Percentiles rank a stretch among this genome's conserved stretches.
Evolutionary conservation across 2,113 vertebrate genomes (phyloP).

Genomic region (Girardinichthys multiradiatus): DNA sequence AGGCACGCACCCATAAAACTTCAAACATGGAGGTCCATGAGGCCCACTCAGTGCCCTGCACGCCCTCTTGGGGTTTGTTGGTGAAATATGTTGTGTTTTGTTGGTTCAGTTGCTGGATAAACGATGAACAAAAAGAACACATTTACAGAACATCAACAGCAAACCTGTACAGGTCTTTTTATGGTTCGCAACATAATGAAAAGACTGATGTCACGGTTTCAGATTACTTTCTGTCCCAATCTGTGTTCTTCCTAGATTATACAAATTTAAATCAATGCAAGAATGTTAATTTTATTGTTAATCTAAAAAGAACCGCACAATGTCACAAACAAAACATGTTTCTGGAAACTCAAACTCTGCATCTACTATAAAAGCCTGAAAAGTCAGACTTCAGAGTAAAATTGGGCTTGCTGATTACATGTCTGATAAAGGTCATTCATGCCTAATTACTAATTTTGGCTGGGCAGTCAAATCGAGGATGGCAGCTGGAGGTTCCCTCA

Average conservation of each 20-base stretch:
- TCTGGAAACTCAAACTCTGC: neutral
- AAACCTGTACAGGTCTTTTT: neutral
- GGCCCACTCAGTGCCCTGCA: conserved; percentile 36
- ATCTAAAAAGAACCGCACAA: neutral
- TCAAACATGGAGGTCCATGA: conserved; percentile 74
- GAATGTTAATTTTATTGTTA: neutral
- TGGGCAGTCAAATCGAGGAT: neutral
- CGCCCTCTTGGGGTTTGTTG: conserved; percentile 25
- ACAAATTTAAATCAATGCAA: too few relatives aligned
- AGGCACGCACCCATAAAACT: conserved; percentile 78
- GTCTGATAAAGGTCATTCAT: conserved; percentile 5
- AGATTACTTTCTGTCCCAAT: too few relatives aligned
- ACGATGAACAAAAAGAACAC: conserved; percentile 41
- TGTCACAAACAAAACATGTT: neutral
- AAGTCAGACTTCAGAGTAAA: neutral
- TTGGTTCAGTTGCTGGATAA: conserved; percentile 40
- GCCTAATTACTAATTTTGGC: conserved; percentile 5
- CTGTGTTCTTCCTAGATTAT: too few relatives aligned
- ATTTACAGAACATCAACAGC: neutral
- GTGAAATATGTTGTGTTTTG: conserved; percentile 52
- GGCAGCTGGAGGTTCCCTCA: neutral
- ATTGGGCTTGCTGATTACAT: neutral
- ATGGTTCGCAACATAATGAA: too few relatives aligned
- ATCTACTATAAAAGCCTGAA: neutral
- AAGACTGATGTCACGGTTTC: too few relatives aligned